Percentiles rank a stretch among this genome's conserved stretches.
These are phyloP conservation scores for Tiliacea aurago DNA, from an alignment of 2,888 invertebrate genomes.

Conservation along the genomic window DNA sequence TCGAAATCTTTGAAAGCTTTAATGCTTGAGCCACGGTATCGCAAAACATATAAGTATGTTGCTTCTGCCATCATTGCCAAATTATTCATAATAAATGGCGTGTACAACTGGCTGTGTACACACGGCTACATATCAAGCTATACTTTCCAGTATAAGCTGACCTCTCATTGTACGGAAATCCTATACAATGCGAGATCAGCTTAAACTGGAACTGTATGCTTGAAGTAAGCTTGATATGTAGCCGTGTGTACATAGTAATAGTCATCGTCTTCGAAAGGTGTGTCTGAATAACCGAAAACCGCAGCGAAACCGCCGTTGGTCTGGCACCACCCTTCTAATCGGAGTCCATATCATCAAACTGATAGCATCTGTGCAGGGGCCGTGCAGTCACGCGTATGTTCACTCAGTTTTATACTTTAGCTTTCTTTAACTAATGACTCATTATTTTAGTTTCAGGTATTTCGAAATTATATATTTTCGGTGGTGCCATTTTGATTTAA, in stretches of 20 bases:
- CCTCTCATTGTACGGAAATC: too few relatives aligned
- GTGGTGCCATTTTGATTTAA: neutral
- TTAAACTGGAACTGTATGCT: too few relatives aligned
- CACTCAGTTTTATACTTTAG: slow-evolving; percentile 69
- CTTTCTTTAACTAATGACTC: slow-evolving; percentile 72
- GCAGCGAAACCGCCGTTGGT: slow-evolving; percentile 48
- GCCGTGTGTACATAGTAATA: neutral
- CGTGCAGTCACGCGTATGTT: slow-evolving; percentile 78
- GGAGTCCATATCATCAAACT: slow-evolving; percentile 61
- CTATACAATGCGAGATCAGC: too few relatives aligned
- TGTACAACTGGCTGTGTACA: neutral
- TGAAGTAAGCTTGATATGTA: too few relatives aligned
- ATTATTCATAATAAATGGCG: neutral
- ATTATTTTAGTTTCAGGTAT: slow-evolving; percentile 62
- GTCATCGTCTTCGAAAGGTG: slow-evolving; percentile 26
- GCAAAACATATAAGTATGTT: too few relatives aligned
- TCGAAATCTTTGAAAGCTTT: slow-evolving; percentile 10
- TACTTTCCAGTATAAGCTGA: too few relatives aligned
- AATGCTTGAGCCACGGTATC: neutral
- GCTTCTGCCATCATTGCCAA: neutral
- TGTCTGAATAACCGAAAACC: slow-evolving; percentile 43
- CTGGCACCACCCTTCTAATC: slow-evolving; percentile 56
- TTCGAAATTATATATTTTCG: slow-evolving; percentile 37
- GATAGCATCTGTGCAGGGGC: slow-evolving; percentile 77
- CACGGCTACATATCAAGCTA: too few relatives aligned